Conservation (phyloP, 1,140 invertebrate genomes). For the Atopsyche davidsoni region DNA sequence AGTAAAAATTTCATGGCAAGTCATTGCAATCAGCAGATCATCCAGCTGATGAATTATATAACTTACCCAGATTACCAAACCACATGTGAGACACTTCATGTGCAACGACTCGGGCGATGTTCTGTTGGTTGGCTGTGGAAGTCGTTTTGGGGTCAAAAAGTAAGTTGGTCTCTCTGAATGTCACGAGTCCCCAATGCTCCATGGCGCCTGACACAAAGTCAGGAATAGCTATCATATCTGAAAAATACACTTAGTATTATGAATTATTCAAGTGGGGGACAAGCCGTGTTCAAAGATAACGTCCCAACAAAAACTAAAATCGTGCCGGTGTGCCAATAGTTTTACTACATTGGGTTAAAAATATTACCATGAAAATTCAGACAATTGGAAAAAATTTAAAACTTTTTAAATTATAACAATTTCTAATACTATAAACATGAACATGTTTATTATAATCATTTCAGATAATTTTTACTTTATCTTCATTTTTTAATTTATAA, state of each 20-base stretch:
- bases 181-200: conserved; percentile 90
- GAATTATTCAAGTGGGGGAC: too few species aligned
- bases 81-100: conserved; percentile 93
- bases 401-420: too few species aligned
- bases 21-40: too few species aligned
- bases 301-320: too few species aligned
- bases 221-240: conserved; percentile 89
- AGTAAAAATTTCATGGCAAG: too few species aligned
- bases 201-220: conserved; percentile 94
- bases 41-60: conserved; percentile 13
- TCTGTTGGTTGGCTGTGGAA: conserved; percentile 68
- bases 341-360: background rate
- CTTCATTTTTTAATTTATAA: too few species aligned
- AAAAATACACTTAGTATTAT: conserved; percentile 30
- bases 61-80: conserved; percentile 77
- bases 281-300: too few species aligned
- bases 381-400: too few species aligned
- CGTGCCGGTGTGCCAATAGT: too few species aligned
- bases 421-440: too few species aligned
- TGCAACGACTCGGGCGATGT: conserved; percentile 73
- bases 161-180: conserved; percentile 76
- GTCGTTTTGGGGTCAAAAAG: conserved; percentile 64
- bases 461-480: too few species aligned
- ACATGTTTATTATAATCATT: too few species aligned
- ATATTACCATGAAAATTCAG: background rate